Evolutionary conservation across 2,888 invertebrate genomes (phyloP).

Genomic region (Halocaridina rubra): DNA sequence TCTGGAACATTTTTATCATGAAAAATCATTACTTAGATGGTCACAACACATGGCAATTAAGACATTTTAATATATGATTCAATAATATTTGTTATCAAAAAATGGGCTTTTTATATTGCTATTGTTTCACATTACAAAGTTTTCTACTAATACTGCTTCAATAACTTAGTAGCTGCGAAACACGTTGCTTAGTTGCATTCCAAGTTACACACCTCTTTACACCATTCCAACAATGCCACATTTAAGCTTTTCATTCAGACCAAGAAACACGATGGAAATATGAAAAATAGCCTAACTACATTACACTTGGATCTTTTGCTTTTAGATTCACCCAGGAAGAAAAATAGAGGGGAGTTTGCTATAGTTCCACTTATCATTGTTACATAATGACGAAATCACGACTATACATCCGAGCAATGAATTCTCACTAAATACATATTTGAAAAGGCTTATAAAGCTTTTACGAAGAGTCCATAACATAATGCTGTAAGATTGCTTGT

Average conservation of each 20-base stretch:
- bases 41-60: no score
- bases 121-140: no score
- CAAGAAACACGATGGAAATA: background rate
- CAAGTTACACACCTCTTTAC: background rate
- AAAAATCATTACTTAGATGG: no score
- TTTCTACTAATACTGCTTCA: background rate
- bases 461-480: background rate
- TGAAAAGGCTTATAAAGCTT: no score
- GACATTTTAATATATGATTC: no score
- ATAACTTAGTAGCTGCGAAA: background rate
- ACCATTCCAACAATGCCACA: background rate
- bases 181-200: background rate
- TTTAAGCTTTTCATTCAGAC: background rate
- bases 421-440: no score
- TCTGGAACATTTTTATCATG: no score
- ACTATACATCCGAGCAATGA: background rate
- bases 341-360: background rate
- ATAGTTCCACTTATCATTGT: background rate
- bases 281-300: background rate
- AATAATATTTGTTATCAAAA: background rate
- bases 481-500: background rate
- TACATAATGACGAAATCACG: background rate
- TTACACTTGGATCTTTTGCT: background rate
- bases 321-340: no score
- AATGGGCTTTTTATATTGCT: no score